Conservation (phyloP, 2,797 vertebrate genomes). For the Anabacerthia variegaticeps region DNA sequence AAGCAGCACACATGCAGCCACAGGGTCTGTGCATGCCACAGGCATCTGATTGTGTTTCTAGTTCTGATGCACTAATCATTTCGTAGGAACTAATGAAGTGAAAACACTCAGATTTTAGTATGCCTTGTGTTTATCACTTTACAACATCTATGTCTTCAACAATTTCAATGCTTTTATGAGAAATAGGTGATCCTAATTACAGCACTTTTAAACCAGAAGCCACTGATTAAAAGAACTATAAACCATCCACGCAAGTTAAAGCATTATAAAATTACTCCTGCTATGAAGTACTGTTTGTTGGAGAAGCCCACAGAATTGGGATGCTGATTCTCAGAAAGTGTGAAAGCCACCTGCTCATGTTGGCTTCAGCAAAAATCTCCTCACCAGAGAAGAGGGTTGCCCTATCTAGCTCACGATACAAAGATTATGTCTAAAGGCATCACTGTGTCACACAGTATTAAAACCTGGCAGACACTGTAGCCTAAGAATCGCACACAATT, state of each 20-base stretch:
- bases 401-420: not conserved
- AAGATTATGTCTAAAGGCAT: not conserved
- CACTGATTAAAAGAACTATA: not conserved
- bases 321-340: not conserved
- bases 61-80: not conserved
- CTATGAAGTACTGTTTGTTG: not conserved
- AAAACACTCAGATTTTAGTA: not conserved
- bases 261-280: not conserved
- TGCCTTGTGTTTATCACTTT: not conserved
- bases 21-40: not conserved
- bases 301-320: not conserved
- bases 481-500: not conserved
- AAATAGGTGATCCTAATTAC: not conserved
- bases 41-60: not conserved
- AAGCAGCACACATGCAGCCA: not conserved
- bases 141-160: not conserved
- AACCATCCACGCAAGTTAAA: not conserved
- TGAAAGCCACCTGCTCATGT: accelerated
- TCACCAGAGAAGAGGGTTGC: not conserved
- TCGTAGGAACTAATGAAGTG: not conserved
- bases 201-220: not conserved
- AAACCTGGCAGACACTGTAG: not conserved
- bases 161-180: not conserved
- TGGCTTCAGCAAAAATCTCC: not conserved
- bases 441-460: accelerated